Conservation (phyloP, 2,888 invertebrate genomes). For the Drosophila siamana region DNA sequence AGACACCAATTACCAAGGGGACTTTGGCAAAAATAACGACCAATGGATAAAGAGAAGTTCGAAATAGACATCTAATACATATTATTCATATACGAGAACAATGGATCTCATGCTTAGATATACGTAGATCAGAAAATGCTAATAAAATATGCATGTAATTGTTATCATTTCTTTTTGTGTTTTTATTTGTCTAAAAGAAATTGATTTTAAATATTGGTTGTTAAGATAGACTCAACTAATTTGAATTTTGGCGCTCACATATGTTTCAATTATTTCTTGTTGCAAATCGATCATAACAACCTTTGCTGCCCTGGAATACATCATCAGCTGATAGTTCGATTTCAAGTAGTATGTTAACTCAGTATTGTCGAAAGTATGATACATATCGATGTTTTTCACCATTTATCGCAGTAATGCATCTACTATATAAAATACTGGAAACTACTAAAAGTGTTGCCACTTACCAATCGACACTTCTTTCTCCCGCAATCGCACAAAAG, state of each 20-base stretch:
- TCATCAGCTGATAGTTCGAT: background rate
- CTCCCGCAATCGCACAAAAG: no score
- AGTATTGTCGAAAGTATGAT: no score
- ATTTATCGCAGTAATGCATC: no score
- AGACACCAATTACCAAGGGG: conserved; percentile 76
- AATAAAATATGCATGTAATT: conserved; percentile 62
- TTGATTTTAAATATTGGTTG: background rate
- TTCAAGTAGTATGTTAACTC: no score
- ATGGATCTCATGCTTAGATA: conserved; percentile 72
- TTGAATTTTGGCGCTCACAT: background rate
- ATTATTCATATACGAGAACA: conserved; percentile 19
- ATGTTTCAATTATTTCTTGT: conserved; percentile 9
- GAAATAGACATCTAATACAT: conserved; percentile 26
- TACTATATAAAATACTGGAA: no score
- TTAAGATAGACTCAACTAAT: background rate
- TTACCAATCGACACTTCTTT: no score
- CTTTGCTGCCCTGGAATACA: background rate
- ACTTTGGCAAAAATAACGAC: conserved; percentile 66
- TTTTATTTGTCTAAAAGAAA: background rate
- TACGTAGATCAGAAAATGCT: conserved; percentile 40
- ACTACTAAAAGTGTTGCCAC: no score
- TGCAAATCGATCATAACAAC: background rate
- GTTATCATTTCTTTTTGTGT: conserved; percentile 32
- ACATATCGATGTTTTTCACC: no score
- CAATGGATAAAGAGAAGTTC: conserved; percentile 51